Percentiles rank a stretch among this genome's conserved stretches.
phyloP scores from a whole-genome alignment of 2,888 invertebrate species.

The Ichneumoninae sp. region DNA sequence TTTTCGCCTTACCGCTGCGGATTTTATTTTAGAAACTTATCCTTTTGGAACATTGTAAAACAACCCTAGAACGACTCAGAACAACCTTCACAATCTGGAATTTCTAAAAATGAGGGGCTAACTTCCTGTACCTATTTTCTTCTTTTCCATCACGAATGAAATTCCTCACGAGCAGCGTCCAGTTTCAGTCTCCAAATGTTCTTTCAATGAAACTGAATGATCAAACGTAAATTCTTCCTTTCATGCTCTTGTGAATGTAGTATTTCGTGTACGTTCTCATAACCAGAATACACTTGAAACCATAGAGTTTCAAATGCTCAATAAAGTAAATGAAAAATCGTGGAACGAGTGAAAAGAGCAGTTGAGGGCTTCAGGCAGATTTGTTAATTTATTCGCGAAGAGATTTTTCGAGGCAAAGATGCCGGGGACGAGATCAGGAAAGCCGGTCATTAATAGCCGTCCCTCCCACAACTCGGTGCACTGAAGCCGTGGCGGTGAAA shows the following conservation, averaged over 20 bases:
- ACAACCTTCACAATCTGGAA: no score
- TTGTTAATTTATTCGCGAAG: conserved; percentile 45
- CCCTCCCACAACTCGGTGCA: conserved; percentile 4
- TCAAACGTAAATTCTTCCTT: neutral
- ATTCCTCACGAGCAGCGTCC: neutral
- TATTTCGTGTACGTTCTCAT: neutral
- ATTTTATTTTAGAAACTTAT: no score
- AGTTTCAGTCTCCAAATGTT: neutral
- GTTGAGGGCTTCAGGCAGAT: conserved; percentile 9
- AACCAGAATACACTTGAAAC: neutral
- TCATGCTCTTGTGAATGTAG: neutral
- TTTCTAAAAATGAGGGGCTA: no score
- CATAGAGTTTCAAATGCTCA: no score
- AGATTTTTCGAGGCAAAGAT: conserved; percentile 38
- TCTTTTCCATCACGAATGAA: neutral
- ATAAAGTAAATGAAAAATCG: neutral
- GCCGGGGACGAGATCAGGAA: conserved; percentile 1
- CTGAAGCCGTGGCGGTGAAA: conserved; percentile 36
- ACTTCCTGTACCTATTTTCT: neutral
- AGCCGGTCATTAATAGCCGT: conserved; percentile 54
- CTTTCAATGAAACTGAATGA: neutral
- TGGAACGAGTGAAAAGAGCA: conserved; percentile 8
- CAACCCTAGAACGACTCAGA: no score
- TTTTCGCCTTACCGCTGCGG: no score
- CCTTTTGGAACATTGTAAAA: no score